Percentiles rank a stretch among this genome's conserved stretches.
phyloP scores from a whole-genome alignment of 2,888 invertebrate genomes.

The Pegoplata infirma region DNA sequence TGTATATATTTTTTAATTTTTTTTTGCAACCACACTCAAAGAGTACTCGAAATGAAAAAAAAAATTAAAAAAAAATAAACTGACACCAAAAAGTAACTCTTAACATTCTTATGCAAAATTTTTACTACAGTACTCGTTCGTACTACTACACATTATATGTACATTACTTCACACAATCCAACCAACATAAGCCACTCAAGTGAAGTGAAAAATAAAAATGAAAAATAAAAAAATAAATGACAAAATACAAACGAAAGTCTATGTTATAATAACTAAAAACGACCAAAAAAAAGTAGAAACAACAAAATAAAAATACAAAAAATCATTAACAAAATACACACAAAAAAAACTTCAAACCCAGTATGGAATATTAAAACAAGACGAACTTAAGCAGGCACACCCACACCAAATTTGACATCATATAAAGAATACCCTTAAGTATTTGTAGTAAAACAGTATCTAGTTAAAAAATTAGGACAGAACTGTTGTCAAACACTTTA shows the following conservation, averaged over 20 bases:
- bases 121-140: too few relatives aligned
- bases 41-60: slow-evolving; percentile 47
- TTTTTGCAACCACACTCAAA: slow-evolving; percentile 56
- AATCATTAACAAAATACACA: slow-evolving; percentile 56
- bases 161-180: background rate
- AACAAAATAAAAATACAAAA: slow-evolving; percentile 46
- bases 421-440: slow-evolving; percentile 54
- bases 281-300: slow-evolving; percentile 51
- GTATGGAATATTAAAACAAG: slow-evolving; percentile 48
- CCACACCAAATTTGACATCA: slow-evolving; percentile 59
- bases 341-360: slow-evolving; percentile 32
- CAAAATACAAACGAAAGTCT: slow-evolving; percentile 43
- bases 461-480: slow-evolving; percentile 4
- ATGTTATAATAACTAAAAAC: slow-evolving; percentile 34
- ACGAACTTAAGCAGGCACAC: slow-evolving; percentile 62
- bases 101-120: slow-evolving; percentile 58
- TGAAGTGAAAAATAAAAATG: slow-evolving; percentile 62
- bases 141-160: slow-evolving; percentile 5
- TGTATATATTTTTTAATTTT: slow-evolving; percentile 32
- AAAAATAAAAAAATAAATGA: too few relatives aligned
- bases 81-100: slow-evolving; percentile 63
- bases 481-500: too few relatives aligned
- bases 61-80: slow-evolving; percentile 39
- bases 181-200: slow-evolving; percentile 59
- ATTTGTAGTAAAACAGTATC: background rate